Evolutionary conservation across 2,888 invertebrate genomes (phyloP), one percentile per base, ranked within the genome.

Genomic region (Drosophila pseudotalamancana): DNA sequence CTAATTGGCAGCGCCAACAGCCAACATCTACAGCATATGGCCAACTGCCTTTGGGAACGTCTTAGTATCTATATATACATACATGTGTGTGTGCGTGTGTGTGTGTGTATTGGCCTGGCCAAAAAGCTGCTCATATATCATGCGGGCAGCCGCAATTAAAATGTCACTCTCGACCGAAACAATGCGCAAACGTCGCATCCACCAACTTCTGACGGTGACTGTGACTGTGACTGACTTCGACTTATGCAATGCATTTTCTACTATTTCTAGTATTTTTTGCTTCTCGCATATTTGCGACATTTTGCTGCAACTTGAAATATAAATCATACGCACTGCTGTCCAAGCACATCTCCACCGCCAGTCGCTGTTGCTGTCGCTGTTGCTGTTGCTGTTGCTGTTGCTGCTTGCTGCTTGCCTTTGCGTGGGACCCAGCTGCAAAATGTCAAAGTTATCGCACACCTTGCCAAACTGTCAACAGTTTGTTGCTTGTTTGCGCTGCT

Each of bases 1-100:
- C 84, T 84, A 82, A 86, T 87, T 87, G 82, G 84, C 84, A 77
- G 87, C 75, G 54, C 68, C 74, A 78, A 82, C 79, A 82, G 54
- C 68, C 74, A 78, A 82, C 79, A 82, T 78, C 77, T 77, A 81
- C 25, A 14, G 78, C 79, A 82, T 78, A 74, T 77, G 81, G 75
- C 82, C 40, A 49, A 40, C 59, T 31, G n/a, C 18, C 12, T 11
- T 50, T 37, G 46, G 57, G 48, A 51, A 49, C 40, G 60, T 51
- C 57, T 54, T 34, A 63, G 31, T 39, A 42, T 4, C 8, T n/a
- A n/a, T n/a, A n/a, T n/a, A n/a, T n/a, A n/a, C n/a, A n/a, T n/a
- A n/a, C n/a, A n/a, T n/a, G n/a, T n/a, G n/a, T n/a, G n/a, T n/a
- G n/a, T n/a, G n/a, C n/a, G 39, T 19, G 14, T 32, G 31, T 32